phyloP scores from a whole-genome alignment of 2,113 vertebrate genomes.

The Anoplopoma fimbria region DNA sequence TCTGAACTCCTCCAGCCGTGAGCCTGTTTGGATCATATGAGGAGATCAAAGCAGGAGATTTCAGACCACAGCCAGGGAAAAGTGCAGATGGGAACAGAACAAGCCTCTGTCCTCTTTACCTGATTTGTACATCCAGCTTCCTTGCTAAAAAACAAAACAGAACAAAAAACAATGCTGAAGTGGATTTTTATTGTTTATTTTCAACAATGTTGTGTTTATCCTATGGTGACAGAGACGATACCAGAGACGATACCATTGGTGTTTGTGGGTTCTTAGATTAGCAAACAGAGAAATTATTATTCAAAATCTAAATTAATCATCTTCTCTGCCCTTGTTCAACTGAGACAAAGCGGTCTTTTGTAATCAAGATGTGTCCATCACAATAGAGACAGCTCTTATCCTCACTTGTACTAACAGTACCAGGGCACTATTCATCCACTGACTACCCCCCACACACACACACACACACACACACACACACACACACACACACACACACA shows the following conservation, averaged over 20 bases:
- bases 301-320: slow-evolving; percentile 17
- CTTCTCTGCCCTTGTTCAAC: neutral
- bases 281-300: neutral
- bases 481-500: slow-evolving; percentile 20
- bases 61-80: no score
- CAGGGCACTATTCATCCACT: slow-evolving; percentile 68
- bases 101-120: slow-evolving; percentile 71
- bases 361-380: slow-evolving; percentile 64
- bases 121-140: slow-evolving; percentile 53
- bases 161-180: neutral
- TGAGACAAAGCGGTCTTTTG: slow-evolving; percentile 66
- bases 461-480: slow-evolving; percentile 5
- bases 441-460: slow-evolving; percentile 9
- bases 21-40: slow-evolving; percentile 79
- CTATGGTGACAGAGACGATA: neutral
- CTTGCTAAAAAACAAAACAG: neutral
- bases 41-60: slow-evolving; percentile 78
- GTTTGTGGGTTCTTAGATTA: neutral
- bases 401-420: slow-evolving; percentile 69
- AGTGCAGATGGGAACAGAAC: slow-evolving; percentile 49
- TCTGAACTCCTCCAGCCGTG: slow-evolving; percentile 72
- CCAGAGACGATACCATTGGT: neutral
- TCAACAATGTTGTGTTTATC: neutral
- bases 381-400: slow-evolving; percentile 60
- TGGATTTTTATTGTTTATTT: slow-evolving; percentile 18